Percentiles rank a stretch among this genome's conserved stretches.
phyloP scores from a whole-genome alignment of 2,797 vertebrate species.

The Gallinago solitaria region DNA sequence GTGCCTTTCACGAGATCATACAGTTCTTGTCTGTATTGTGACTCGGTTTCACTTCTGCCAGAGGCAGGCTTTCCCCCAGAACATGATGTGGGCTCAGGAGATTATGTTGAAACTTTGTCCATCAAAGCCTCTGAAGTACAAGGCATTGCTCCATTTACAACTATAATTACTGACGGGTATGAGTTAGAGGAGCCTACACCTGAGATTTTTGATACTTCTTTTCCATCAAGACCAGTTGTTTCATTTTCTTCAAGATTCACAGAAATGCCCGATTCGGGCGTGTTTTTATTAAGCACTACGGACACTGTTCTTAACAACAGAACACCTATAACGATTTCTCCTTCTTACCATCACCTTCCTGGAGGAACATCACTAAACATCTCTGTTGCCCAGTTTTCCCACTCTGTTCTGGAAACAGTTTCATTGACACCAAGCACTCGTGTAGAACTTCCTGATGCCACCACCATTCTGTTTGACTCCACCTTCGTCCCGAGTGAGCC shows the following conservation, averaged over 20 bases:
- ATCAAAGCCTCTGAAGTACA: slow-evolving; percentile 78
- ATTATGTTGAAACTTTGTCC: slow-evolving; percentile 86
- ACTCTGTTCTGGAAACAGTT: slow-evolving; percentile 67
- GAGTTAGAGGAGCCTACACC: slow-evolving; percentile 82
- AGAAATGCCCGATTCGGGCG: not conserved
- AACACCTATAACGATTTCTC: not conserved
- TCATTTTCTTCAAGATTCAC: slow-evolving; percentile 79
- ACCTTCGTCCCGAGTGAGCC: slow-evolving; percentile 62
- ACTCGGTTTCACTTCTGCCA: slow-evolving; percentile 72
- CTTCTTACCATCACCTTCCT: slow-evolving; percentile 49
- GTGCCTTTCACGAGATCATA: slow-evolving; percentile 75
- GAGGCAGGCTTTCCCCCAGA: slow-evolving; percentile 79
- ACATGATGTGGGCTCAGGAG: slow-evolving; percentile 85
- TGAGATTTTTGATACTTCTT: slow-evolving; percentile 82
- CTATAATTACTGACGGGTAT: slow-evolving; percentile 73
- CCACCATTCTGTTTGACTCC: slow-evolving; percentile 78
- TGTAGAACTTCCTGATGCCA: slow-evolving; percentile 72
- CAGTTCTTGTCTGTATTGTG: slow-evolving; percentile 78
- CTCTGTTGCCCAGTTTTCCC: slow-evolving; percentile 65
- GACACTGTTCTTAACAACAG: not conserved
- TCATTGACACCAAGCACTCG: slow-evolving; percentile 53
- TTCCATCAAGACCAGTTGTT: slow-evolving; percentile 82
- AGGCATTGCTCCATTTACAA: slow-evolving; percentile 75
- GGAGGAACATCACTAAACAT: slow-evolving; percentile 47
- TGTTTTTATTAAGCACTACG: slow-evolving; percentile 27